Conservation (phyloP, 2,797 vertebrate genomes). For the Argentina silus region DNA sequence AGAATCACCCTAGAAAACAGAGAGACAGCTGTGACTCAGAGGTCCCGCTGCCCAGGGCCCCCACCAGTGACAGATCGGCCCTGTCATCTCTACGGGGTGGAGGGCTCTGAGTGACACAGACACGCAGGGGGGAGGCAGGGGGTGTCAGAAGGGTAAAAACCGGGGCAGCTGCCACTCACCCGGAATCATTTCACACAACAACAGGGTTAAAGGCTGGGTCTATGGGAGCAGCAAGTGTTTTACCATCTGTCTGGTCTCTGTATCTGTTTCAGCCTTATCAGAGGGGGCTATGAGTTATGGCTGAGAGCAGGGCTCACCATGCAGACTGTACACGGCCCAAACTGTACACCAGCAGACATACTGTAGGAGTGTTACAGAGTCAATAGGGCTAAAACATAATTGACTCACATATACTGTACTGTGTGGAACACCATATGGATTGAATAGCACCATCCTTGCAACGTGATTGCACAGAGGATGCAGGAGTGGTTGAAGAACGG, state of each 20-base stretch:
- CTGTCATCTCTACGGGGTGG: neutral
- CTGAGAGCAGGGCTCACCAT: too few species aligned
- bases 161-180: slow-evolving; percentile 28
- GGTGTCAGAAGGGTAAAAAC: slow-evolving; percentile 12
- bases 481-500: too few species aligned
- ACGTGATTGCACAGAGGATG: too few species aligned
- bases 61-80: slow-evolving; percentile 6
- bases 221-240: slow-evolving; percentile 1
- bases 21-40: neutral
- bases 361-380: too few species aligned
- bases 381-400: too few species aligned
- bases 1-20: slow-evolving; percentile 82
- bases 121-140: neutral
- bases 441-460: too few species aligned
- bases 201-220: neutral
- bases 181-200: slow-evolving; percentile 25
- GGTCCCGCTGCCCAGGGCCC: too few species aligned
- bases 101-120: neutral
- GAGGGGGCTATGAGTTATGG: neutral
- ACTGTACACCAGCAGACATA: too few species aligned
- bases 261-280: neutral
- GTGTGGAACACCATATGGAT: too few species aligned
- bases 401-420: too few species aligned
- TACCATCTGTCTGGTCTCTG: neutral
- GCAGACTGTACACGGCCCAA: too few species aligned